A percentile compares a stretch with the other conserved stretches of the same genome.
These are phyloP conservation scores for Cephus runcator DNA, from an alignment of 2,888 invertebrate genomes.

Conservation along the genomic window DNA sequence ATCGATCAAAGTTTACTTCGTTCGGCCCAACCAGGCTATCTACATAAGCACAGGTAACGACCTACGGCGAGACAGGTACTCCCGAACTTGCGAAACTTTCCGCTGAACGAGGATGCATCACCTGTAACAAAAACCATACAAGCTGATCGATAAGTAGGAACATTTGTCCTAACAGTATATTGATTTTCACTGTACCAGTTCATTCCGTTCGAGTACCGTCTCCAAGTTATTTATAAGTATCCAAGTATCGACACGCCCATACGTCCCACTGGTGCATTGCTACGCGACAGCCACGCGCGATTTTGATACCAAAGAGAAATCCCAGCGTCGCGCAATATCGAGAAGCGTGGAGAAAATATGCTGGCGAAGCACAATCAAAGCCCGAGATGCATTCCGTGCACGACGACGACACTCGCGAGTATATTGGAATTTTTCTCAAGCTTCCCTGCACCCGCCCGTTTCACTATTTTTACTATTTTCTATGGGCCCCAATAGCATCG, in stretches of 20 bases:
- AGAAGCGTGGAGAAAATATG: conserved; percentile 58
- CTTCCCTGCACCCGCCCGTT: background rate
- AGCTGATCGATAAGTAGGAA: background rate
- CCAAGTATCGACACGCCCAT: background rate
- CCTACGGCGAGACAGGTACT: background rate
- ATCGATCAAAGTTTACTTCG: background rate
- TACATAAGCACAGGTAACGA: background rate
- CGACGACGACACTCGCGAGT: conserved; percentile 54
- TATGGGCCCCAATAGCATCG: background rate
- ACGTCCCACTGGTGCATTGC: too few relatives aligned
- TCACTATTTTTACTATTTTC: background rate
- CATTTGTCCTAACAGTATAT: background rate
- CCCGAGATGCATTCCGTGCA: conserved; percentile 59
- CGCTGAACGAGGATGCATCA: conserved; percentile 37
- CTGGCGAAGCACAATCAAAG: conserved; percentile 62
- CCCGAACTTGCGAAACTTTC: background rate
- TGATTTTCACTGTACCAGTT: background rate
- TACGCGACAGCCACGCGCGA: background rate
- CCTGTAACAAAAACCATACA: conserved; percentile 38
- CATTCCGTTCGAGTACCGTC: background rate
- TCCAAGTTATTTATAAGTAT: background rate
- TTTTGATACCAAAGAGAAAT: conserved; percentile 1
- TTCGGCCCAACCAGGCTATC: background rate
- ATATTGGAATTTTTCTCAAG: conserved; percentile 60
- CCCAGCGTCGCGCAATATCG: conserved; percentile 41